These are phyloP conservation scores for Edolisoma coerulescens DNA, from an alignment of 2,113 vertebrate species.

Conservation along the genomic window DNA sequence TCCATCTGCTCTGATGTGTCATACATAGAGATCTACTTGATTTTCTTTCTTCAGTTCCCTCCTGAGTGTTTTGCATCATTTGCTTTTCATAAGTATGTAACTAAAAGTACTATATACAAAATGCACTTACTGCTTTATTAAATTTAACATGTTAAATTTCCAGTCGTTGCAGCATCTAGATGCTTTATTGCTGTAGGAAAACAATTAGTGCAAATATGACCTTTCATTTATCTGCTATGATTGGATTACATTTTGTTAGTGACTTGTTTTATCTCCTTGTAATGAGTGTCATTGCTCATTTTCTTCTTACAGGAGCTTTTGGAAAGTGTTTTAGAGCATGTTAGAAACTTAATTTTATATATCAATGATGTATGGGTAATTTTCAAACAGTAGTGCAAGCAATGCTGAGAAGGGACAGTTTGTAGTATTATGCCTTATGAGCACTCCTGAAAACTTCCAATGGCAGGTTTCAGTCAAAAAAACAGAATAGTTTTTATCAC, in stretches of 20 bases:
- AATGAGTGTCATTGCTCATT: not conserved
- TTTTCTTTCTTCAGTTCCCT: not conserved
- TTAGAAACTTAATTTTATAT: not conserved
- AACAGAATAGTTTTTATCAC: not conserved
- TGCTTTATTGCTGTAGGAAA: not conserved
- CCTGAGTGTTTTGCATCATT: not conserved
- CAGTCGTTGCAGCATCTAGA: not conserved
- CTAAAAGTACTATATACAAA: not conserved
- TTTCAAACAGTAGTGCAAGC: not conserved
- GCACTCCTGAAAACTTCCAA: not conserved
- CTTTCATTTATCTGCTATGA: not conserved
- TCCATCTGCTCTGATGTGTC: not conserved
- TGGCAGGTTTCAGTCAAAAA: not conserved
- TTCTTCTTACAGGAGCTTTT: not conserved
- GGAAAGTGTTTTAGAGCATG: not conserved
- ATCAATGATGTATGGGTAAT: not conserved
- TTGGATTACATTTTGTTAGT: conserved; percentile 11
- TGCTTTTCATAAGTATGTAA: not conserved
- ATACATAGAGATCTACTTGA: not conserved
- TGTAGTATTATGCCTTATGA: not conserved
- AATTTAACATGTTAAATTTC: not conserved
- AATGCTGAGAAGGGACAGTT: not conserved
- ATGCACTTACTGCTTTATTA: not conserved
- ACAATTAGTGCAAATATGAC: not conserved
- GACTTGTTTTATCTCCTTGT: not conserved